Evolutionary conservation across 2,797 vertebrate genomes (phyloP).

Genomic region (Glossophaga mutica): DNA sequence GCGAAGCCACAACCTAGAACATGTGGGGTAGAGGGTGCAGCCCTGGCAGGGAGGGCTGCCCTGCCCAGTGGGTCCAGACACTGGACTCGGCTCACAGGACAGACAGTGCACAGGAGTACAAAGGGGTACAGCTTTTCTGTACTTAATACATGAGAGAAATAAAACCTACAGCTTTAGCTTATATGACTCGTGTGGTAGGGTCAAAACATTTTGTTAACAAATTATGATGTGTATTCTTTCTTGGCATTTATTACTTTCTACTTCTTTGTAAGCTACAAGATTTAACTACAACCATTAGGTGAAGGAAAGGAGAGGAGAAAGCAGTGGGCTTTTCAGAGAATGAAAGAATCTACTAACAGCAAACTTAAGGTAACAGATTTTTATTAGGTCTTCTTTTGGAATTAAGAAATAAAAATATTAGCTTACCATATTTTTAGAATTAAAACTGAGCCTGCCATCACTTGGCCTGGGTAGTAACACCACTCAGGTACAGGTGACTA

Average conservation of each 20-base stretch:
- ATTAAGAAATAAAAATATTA: conserved; percentile 3
- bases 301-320: neutral
- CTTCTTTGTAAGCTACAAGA: neutral
- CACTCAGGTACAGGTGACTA: neutral
- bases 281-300: neutral
- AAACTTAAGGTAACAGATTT: neutral
- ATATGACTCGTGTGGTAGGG: neutral
- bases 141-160: neutral
- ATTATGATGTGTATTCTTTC: neutral
- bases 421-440: neutral
- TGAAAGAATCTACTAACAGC: neutral
- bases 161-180: neutral
- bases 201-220: neutral
- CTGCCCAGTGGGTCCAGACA: neutral
- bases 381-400: conserved; percentile 7
- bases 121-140: neutral
- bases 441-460: neutral
- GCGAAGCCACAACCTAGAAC: neutral
- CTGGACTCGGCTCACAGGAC: neutral
- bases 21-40: accelerated
- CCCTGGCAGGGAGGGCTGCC: neutral
- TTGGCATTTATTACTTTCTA: neutral
- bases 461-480: neutral
- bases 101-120: neutral
- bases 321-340: neutral